These are phyloP conservation scores for Orthosia gothica DNA, from an alignment of 2,888 invertebrate species.

Conservation along the genomic window DNA sequence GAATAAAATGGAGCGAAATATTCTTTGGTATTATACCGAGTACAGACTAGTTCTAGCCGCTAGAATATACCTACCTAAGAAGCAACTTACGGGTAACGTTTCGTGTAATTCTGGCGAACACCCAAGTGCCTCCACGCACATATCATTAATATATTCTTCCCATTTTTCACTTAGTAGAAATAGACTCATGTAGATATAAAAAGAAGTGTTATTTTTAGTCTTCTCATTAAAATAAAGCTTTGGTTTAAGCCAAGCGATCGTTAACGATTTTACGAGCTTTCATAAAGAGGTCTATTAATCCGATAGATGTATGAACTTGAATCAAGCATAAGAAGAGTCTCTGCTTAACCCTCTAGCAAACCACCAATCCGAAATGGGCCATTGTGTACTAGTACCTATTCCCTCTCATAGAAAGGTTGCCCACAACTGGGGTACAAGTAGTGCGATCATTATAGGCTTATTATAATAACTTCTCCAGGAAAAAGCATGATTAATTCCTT, in stretches of 20 bases:
- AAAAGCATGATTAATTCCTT: neutral
- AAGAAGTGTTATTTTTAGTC: slow-evolving; percentile 23
- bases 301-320: neutral
- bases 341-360: too few relatives aligned
- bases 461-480: neutral
- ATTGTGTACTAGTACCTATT: too few relatives aligned
- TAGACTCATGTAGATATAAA: slow-evolving; percentile 17
- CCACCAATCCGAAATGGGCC: too few relatives aligned
- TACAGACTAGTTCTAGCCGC: slow-evolving; percentile 9
- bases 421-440: too few relatives aligned
- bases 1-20: slow-evolving; percentile 48
- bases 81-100: slow-evolving; percentile 20
- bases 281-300: neutral
- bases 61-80: slow-evolving; percentile 20
- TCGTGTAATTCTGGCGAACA: slow-evolving; percentile 45
- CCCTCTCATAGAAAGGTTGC: too few relatives aligned
- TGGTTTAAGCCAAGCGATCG: too few relatives aligned
- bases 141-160: slow-evolving; percentile 22
- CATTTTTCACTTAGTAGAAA: slow-evolving; percentile 4
- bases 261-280: neutral
- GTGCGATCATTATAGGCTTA: too few relatives aligned
- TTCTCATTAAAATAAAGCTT: neutral
- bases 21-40: slow-evolving; percentile 41
- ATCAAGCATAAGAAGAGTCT: neutral
- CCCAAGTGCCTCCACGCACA: slow-evolving; percentile 35